Base-by-base conservation (phyloP, 37 sponge, comb jelly and placozoan genomes). In the Corticium candelabrum region DNA sequence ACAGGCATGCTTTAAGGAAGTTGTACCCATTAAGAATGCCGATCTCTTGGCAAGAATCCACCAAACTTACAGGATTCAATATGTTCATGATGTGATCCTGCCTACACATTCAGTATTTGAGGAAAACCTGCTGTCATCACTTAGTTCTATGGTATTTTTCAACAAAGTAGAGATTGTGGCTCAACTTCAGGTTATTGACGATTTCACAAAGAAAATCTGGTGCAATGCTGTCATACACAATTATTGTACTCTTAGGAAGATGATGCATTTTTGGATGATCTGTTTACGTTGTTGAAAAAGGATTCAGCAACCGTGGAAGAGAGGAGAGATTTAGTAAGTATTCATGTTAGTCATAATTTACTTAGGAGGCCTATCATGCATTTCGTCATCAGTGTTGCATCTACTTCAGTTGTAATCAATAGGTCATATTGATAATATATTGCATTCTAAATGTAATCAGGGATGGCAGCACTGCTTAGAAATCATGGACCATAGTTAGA, bases 61-160 rank as follows among this genome's bases (percentile, higher is more conserved):
- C 69, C 86, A 83, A 76, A 91, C 88, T 1, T 91, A 88, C 78
- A 82, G 83, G 73, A 81, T 89, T 1, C 84, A 84, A 76, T 97
- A 91, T 74, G 90, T 97, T 31, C 94, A 91, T 76, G 99, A 97
- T 40, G 92, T 91, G 4, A 87, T 97, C 34, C 77, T 94, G 30
- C 95, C 99, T 32, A 94, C 96, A 35, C 99, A 93, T 5, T 89
- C 93, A 33, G 88, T 98, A 38, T 98, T 98, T 75, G 99, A 98
- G 68, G 98, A 94, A 88, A 89, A 97, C 77, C 81, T 92, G 80
- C 82, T 92, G 82, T 89, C 93, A 1, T 85, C 90, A 4, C 84
- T 98, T 36, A 88, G 87, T 73, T 84, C 90, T 2, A 82, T 89
- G 56, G 69, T 94, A 39, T 71, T 87, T 33, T 91, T 91, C 77